Percentiles rank a stretch among this genome's conserved stretches.
Evolutionary conservation across 2,113 vertebrate species (phyloP).

Genomic region (Nothoprocta pentlandii): DNA sequence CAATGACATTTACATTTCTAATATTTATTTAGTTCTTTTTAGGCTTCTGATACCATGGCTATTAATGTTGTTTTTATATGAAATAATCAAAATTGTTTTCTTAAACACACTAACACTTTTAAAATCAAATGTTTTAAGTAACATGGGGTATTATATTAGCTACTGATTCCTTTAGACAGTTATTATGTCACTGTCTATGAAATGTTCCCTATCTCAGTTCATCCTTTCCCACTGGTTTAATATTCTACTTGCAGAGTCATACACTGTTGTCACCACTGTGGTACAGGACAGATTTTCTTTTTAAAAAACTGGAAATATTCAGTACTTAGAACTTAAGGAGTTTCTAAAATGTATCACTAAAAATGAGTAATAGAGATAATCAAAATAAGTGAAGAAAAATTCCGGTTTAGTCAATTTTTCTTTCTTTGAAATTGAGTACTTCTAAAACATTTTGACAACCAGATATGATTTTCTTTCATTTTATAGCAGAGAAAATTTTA

Average conservation of each 20-base stretch:
- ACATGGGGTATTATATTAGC: neutral
- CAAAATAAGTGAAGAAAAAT: slow-evolving; percentile 5
- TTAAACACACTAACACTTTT: neutral
- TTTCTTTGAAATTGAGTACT: slow-evolving; percentile 10
- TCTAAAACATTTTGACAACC: slow-evolving; percentile 46
- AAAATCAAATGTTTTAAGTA: neutral
- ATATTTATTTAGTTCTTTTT: neutral
- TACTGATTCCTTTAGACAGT: neutral
- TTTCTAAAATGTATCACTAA: neutral
- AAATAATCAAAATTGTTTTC: neutral
- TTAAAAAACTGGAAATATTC: neutral
- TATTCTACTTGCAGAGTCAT: neutral
- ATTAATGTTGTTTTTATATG: neutral
- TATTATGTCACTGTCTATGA: neutral
- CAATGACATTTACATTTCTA: neutral
- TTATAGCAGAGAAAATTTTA: neutral
- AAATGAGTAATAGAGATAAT: neutral
- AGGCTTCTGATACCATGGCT: neutral
- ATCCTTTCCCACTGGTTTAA: neutral
- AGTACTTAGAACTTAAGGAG: neutral
- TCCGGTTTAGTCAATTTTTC: neutral
- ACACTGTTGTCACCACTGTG: neutral
- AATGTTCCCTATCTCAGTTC: neutral
- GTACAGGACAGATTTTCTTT: neutral
- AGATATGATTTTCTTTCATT: neutral